Evolutionary conservation across 2,113 vertebrate genomes (phyloP), one percentile per base, ranked within the genome.

Genomic region (Aspidoscelis tigris): DNA sequence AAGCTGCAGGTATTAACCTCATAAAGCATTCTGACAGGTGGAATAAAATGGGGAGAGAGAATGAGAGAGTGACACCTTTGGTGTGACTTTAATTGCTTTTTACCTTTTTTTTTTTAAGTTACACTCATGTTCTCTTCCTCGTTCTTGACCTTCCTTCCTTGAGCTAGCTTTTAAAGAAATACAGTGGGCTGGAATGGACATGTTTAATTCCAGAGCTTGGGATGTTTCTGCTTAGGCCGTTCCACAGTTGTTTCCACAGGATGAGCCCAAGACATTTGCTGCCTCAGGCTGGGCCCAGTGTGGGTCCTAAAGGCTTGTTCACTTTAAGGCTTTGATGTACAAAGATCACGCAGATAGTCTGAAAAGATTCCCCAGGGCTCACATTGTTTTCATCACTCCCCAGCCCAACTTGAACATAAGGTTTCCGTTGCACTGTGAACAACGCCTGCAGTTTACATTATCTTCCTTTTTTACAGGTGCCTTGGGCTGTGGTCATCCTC

Each of bases 1-100:
- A 89, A 93, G 92, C 87, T 78, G 2, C 88, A 87, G 89, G 85
- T 85, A 92, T 93, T 93, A 94, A 86, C 91, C 86, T 88, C 90
- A 68, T 93, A 93, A 92, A 92, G 70, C 89, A 89, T 82, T n/a
- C 43, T 77, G 92, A 91, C 92, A 93, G 88, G 89, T 78, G 92
- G 91, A 72, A 84, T 64, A 1, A 68, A 83, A 75, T 4, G n/a
- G 61, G 0, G 72, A 8, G n/a, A 2, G 39, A 71, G 26, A 81
- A 0, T 0, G 55, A 39, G 80, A 74, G 61, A 84, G 76, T 81
- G 20, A 85, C 92, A 90, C 88, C 91, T 87, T 84, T 0, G 80
- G 26, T 0, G 7, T 83, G 80, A 71, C 58, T 76, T 82, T 79
- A 89, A 89, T 87, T 81, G 89, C 41, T 83, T 58, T 41, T 0